Conservation (phyloP, 2,797 vertebrate genomes). For the Micrastur ruficollis region DNA sequence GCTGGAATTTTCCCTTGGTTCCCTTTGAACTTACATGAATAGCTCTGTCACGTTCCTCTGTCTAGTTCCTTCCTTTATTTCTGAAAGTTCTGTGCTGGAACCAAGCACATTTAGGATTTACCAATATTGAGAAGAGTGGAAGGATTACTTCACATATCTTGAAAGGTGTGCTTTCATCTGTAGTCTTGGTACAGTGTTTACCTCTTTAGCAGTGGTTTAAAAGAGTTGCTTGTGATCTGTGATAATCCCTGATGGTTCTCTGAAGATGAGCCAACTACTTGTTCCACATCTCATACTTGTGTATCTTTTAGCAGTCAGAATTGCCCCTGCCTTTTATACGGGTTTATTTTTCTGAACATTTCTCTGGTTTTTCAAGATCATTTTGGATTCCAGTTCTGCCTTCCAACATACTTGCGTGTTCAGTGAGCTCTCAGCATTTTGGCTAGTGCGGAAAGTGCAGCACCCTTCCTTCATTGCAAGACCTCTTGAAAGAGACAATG, state of each 20-base stretch:
- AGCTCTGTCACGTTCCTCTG: neutral
- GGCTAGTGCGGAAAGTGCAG: neutral
- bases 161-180: neutral
- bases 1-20: neutral
- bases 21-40: neutral
- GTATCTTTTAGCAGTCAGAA: neutral
- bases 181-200: neutral
- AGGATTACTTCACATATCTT: neutral
- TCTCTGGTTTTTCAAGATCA: neutral
- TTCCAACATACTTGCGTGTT: neutral
- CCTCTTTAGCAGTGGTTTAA: neutral
- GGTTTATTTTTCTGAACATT: neutral
- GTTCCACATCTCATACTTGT: neutral
- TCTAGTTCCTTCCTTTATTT: neutral
- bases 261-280: neutral
- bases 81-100: neutral
- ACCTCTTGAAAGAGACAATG: neutral
- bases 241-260: neutral
- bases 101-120: neutral
- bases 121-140: neutral
- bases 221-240: neutral
- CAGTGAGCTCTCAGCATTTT: neutral
- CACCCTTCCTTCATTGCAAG: neutral
- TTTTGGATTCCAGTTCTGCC: neutral
- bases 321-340: neutral